These are phyloP conservation scores for Nasonia giraulti DNA, from an alignment of 1,140 invertebrate genomes.

Conservation along the genomic window DNA sequence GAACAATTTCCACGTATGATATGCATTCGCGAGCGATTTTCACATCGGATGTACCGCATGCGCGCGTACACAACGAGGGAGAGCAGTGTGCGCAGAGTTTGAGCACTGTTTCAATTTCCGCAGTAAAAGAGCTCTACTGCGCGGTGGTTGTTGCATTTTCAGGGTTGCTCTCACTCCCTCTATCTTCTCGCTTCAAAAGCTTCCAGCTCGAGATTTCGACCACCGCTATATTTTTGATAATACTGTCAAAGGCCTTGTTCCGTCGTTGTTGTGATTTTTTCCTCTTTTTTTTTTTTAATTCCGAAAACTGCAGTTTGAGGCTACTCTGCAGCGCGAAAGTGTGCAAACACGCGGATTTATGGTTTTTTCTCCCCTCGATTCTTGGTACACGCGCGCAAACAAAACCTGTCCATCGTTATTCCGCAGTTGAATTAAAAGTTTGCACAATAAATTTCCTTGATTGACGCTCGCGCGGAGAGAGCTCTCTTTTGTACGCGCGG, in stretches of 20 bases:
- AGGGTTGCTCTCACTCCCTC: slow-evolving; percentile 16
- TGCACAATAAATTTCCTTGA: background rate
- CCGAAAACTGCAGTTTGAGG: no score
- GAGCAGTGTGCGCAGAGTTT: background rate
- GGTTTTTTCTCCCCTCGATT: background rate
- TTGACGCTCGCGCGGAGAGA: background rate
- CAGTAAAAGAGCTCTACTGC: slow-evolving; percentile 18
- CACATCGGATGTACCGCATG: slow-evolving; percentile 11
- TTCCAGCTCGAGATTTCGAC: slow-evolving; percentile 1
- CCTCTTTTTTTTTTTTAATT: background rate
- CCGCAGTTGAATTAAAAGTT: background rate
- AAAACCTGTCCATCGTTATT: background rate
- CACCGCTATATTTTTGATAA: slow-evolving; percentile 29
- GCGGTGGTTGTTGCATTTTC: slow-evolving; percentile 11
- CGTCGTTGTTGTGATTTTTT: background rate
- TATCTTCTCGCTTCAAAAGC: slow-evolving; percentile 44
- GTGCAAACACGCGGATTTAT: background rate
- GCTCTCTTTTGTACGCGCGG: no score
- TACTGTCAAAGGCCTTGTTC: slow-evolving; percentile 6
- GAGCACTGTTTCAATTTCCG: slow-evolving; percentile 39
- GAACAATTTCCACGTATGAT: slow-evolving; percentile 4
- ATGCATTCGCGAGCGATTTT: slow-evolving; percentile 5
- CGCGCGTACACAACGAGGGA: background rate
- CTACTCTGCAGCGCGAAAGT: background rate
- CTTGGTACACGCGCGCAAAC: background rate